phyloP scores from a whole-genome alignment of 2,113 vertebrate genomes.

The Eurystomus gularis region DNA sequence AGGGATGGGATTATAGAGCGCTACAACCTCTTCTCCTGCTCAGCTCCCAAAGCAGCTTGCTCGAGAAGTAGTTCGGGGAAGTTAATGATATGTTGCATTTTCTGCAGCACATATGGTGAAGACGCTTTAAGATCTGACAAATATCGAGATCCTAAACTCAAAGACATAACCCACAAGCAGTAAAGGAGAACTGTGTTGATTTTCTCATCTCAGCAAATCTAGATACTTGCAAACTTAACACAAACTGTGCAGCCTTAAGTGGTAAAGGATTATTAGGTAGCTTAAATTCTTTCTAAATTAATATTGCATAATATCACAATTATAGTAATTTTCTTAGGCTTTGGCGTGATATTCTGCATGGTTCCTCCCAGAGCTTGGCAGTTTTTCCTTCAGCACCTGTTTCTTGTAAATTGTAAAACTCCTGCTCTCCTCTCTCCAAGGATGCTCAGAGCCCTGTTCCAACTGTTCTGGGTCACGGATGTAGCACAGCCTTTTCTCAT shows the following conservation, averaged over 20 bases:
- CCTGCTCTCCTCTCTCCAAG: not conserved
- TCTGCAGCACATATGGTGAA: not conserved
- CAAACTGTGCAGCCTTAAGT: not conserved
- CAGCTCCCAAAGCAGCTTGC: not conserved
- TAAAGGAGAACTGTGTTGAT: not conserved
- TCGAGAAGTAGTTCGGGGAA: not conserved
- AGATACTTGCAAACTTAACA: not conserved
- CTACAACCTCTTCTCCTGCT: not conserved
- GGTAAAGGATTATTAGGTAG: not conserved
- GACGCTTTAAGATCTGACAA: not conserved
- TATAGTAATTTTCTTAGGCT: not conserved
- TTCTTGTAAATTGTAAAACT: not conserved
- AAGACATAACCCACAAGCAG: not conserved
- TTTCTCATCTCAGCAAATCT: not conserved
- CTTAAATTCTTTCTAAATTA: not conserved
- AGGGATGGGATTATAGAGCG: not conserved
- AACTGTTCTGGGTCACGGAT: rapidly evolving
- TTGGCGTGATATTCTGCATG: not conserved
- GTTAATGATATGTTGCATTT: not conserved
- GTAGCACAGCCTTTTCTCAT: not conserved
- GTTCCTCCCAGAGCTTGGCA: not conserved
- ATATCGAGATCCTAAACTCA: not conserved
- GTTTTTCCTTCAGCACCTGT: not conserved
- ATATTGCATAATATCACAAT: not conserved
- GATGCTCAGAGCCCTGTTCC: not conserved